Base-by-base conservation (phyloP, 1,140 invertebrate genomes). In the Diorhabda carinulata region DNA sequence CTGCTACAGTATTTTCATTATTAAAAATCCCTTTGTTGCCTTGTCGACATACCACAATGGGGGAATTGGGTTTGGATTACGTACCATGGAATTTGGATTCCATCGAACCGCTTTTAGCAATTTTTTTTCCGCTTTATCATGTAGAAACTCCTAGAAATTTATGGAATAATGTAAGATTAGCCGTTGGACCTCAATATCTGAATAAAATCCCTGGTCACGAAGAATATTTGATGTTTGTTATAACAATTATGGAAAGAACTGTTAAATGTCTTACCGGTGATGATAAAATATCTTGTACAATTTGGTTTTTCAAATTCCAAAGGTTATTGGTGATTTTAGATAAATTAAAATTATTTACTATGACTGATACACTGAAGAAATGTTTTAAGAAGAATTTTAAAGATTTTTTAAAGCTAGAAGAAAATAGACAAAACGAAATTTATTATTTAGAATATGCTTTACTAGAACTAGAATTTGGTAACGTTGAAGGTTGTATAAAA, bases 371-470 rank as follows among this genome's bases (percentile, higher is more conserved):
- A 68, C 80, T 81, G 57, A 71, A 79, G 8, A 87, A 86, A 66
- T 82, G 82, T 59, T 76, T 86, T 1, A 86, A 86, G 56, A 74
- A 73, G 0, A 79, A 80, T 3, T 78, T 89, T 4, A 89, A 89
- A 47, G 80, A 82, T 2, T 81, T 89, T 56, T 64, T 90, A 0
- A 85, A 86, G 64, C 80, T 79, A 60, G 75, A 82, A 8, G 78
- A 81, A 56, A 86, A 89, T 73, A 78, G 85, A 56, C 86, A 85
- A 74, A 85, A 86, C 70, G 73, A 86, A 45, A 79, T 82, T 70
- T 85, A 86, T 66, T 90, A 87, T 74, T 80, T 83, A 2, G 88
- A 90, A 76, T 86, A 87, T 77, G 88, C 86, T n/a, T 77, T 89
- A 47, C 84, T 87, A 72, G 87, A 89, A 77, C 78, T 79, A 52